A percentile compares a stretch with the other conserved stretches of the same genome.
Conservation (phyloP, 23 tunicate species). For the Pegea sp. region DNA sequence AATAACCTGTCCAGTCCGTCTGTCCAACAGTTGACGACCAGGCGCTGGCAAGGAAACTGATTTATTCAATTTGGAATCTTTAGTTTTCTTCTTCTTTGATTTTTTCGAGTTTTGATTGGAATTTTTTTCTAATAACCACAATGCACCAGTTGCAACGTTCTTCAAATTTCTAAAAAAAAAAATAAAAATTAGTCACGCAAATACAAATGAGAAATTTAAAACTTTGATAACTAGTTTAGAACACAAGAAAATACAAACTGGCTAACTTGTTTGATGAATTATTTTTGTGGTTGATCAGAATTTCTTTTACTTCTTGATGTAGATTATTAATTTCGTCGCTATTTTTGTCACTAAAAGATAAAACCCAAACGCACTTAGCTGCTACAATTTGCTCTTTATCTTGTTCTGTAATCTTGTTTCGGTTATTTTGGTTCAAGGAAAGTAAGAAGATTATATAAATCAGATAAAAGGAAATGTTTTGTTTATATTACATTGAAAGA, state of each 20-base stretch:
- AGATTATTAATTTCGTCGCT: background rate
- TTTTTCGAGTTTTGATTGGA: background rate
- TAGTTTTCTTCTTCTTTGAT: constrained; percentile 2
- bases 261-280: background rate
- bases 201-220: too few species aligned
- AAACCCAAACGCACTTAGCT: constrained; percentile 35
- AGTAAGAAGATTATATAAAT: too few species aligned
- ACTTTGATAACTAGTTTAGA: background rate
- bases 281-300: background rate
- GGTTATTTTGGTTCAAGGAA: background rate
- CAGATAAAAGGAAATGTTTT: too few species aligned
- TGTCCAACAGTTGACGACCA: too few species aligned
- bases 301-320: constrained; percentile 1
- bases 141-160: constrained; percentile 31
- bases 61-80: background rate
- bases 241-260: background rate
- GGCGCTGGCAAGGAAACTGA: background rate
- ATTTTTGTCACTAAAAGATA: constrained; percentile 26
- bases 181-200: too few species aligned
- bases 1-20: too few species aligned
- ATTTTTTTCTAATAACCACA: constrained; percentile 25
- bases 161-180: constrained; percentile 10
- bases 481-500: too few species aligned
- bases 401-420: constrained; percentile 9
- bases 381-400: constrained; percentile 15